Base-by-base conservation (phyloP, 2,888 invertebrate genomes). In the Lymantria dispar region DNA sequence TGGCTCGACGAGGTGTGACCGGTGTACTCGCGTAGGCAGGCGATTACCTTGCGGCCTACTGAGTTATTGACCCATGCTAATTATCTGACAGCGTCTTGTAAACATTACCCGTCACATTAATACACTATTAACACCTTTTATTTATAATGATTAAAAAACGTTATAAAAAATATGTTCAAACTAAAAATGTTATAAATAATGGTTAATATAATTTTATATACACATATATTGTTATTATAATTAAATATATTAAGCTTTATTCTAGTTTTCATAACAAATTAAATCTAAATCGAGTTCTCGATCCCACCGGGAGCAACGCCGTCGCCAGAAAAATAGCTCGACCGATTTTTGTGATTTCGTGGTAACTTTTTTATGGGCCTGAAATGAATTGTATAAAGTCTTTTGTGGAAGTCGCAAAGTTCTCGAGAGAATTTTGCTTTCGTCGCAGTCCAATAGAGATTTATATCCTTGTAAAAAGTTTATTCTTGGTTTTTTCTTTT, bases 361-460 rank as follows among this genome's bases (percentile, higher is more conserved):
- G 85, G 86, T 87, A 87, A 87, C 84, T 86, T 88, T 65, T 87
- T 87, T 88, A 87, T 85, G 83, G 80, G 77, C 78, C 80, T 77
- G 80, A 85, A 87, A 87, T 87, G 85, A 85, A 87, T 87, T 87
- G 84, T 85, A 83, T 82, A 82, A 86, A 86, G 85, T 83, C 84
- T 85, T 86, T 85, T 83, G 82, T 85, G 77, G 76, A 76, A 85
- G 78, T 81, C 83, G 15, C 81, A 85, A 86, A 85, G 79, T 83
- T 79, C 78, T 81, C 76, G 65, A 68, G 76, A 77, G 78, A 80
- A 78, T 84, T 78, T 80, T 77, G 77, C 80, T 85, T 85, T 83
- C 80, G 72, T 78, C 78, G 78, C 80, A 76, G 64, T 76, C 64
- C 74, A 74, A 66, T 73, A 70, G 71, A 76, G 77, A 81, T 86